These are phyloP conservation scores for Heliothis subflexa DNA, from an alignment of 1,140 invertebrate genomes.

Conservation along the genomic window DNA sequence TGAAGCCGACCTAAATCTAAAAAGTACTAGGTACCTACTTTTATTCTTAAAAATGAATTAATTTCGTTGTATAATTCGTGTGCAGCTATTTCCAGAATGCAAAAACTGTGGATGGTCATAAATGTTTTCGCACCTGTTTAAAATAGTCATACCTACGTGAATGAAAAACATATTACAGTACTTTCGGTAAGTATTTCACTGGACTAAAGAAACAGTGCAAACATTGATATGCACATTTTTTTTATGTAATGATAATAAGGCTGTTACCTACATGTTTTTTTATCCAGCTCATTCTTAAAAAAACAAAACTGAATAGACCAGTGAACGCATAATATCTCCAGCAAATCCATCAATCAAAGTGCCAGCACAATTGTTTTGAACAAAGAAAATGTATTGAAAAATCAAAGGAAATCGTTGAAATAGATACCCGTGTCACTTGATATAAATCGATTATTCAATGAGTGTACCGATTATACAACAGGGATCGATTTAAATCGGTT, in stretches of 20 bases:
- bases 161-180: too few species aligned
- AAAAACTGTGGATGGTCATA: too few species aligned
- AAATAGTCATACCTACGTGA: too few species aligned
- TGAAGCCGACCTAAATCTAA: too few species aligned
- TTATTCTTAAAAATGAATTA: too few species aligned
- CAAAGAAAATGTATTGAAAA: conserved; percentile 9
- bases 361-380: background rate
- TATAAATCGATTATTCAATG: conserved; percentile 45
- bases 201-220: too few species aligned
- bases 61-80: too few species aligned
- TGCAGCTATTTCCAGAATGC: too few species aligned
- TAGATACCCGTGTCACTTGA: conserved; percentile 23
- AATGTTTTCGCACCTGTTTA: too few species aligned
- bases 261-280: background rate
- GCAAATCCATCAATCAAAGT: background rate
- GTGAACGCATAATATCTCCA: background rate
- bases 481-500: conserved; percentile 42
- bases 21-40: too few species aligned
- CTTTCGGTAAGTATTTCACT: too few species aligned
- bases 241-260: background rate
- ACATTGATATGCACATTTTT: background rate
- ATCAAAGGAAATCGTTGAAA: background rate
- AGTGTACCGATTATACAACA: conserved; percentile 42
- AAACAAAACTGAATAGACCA: background rate
- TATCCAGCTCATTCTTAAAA: background rate